phyloP scores from a whole-genome alignment of 2,797 vertebrate species.

The Chromis chromis region DNA sequence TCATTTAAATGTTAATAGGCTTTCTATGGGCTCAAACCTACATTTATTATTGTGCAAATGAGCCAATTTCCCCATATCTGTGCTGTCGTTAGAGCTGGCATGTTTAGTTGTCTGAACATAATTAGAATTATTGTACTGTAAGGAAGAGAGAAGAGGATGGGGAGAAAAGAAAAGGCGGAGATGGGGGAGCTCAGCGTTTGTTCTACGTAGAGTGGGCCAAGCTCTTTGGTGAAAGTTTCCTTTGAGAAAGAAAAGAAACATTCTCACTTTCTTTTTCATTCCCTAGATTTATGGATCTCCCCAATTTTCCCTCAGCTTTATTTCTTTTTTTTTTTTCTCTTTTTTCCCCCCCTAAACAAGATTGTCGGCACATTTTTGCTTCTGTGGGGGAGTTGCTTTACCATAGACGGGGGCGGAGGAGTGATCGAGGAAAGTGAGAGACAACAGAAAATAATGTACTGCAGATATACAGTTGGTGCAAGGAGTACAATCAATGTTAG shows the following conservation, averaged over 20 bases:
- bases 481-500: constrained; percentile 63
- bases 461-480: constrained; percentile 44
- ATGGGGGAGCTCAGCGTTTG: constrained; percentile 50
- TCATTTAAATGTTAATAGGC: constrained; percentile 85
- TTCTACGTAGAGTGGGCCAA: constrained; percentile 69
- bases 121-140: constrained; percentile 84
- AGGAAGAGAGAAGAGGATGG: constrained; percentile 58
- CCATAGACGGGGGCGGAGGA: neutral
- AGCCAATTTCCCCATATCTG: constrained; percentile 82
- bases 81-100: constrained; percentile 79
- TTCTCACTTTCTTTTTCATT: constrained; percentile 58
- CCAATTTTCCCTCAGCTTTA: constrained; percentile 43
- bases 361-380: constrained; percentile 50
- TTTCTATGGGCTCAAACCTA: constrained; percentile 82
- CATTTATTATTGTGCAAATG: constrained; percentile 85
- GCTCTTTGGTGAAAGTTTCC: constrained; percentile 69
- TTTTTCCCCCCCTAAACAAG: neutral
- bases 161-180: constrained; percentile 36
- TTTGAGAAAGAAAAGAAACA: constrained; percentile 65
- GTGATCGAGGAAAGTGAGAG: constrained; percentile 24
- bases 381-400: constrained; percentile 26
- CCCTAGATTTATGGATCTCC: constrained; percentile 64
- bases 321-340: constrained; percentile 12
- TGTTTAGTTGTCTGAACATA: constrained; percentile 85
- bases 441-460: constrained; percentile 56